phyloP scores from a whole-genome alignment of 2,113 vertebrate species.

The Hippocampus zosterae region DNA sequence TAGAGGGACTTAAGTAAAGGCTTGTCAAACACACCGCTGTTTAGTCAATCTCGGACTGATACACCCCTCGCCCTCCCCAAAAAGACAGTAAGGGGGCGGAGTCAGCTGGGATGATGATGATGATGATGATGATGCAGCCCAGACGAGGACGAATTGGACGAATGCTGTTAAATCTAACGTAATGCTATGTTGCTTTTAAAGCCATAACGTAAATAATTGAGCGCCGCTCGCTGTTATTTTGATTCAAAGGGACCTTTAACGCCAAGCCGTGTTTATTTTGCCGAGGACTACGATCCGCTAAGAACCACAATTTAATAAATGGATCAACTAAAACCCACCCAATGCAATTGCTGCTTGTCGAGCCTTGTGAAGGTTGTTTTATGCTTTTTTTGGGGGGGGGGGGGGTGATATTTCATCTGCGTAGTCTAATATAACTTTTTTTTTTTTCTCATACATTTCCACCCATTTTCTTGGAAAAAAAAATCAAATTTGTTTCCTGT shows the following conservation, averaged over 20 bases:
- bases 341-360: no score
- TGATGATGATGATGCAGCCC: not conserved
- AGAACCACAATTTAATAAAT: not conserved
- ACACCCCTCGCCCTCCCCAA: not conserved
- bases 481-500: no score
- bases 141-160: not conserved
- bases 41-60: slow-evolving; percentile 46
- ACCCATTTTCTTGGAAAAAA: no score
- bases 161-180: not conserved
- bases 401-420: no score
- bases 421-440: no score
- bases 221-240: not conserved
- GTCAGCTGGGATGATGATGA: not conserved
- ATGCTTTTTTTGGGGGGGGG: no score
- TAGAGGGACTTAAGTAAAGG: slow-evolving; percentile 45
- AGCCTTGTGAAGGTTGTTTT: no score
- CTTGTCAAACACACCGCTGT: slow-evolving; percentile 61
- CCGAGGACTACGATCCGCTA: not conserved
- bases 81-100: not conserved
- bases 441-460: no score
- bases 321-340: not conserved
- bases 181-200: not conserved
- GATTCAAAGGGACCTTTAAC: not conserved
- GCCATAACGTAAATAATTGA: not conserved
- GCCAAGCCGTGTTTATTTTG: not conserved